phyloP scores from a whole-genome alignment of 1,140 invertebrate genomes.

The Microplitis demolitor region DNA sequence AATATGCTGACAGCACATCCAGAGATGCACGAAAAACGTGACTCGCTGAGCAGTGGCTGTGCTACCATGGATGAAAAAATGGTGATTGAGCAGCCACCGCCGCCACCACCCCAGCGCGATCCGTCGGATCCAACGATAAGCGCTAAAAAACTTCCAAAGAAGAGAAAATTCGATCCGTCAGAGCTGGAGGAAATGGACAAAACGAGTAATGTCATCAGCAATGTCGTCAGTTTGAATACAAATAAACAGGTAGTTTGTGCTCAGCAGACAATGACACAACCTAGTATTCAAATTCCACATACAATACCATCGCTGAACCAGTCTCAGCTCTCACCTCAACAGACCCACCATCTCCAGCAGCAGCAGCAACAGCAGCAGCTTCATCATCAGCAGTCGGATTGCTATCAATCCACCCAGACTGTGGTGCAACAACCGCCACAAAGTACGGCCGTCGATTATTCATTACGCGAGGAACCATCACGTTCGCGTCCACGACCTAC shows the following conservation, averaged over 20 bases:
- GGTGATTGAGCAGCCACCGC: conserved; percentile 48
- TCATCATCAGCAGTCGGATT: conserved; percentile 43
- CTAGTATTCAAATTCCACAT: conserved; percentile 34
- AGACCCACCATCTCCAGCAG: not conserved
- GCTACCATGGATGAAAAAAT: conserved; percentile 51
- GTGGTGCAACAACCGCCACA: conserved; percentile 62
- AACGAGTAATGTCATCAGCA: conserved; percentile 46
- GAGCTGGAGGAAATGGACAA: conserved; percentile 74
- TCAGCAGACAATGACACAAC: conserved; percentile 42
- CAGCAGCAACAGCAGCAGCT: conserved; percentile 13
- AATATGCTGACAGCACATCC: conserved; percentile 58
- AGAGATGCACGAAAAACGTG: conserved; percentile 56
- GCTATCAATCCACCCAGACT: conserved; percentile 40
- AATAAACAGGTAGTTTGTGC: not conserved
- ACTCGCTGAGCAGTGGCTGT: conserved; percentile 44
- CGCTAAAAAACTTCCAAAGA: conserved; percentile 79
- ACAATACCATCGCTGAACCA: conserved; percentile 41
- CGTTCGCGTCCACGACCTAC: conserved; percentile 47
- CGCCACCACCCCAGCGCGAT: conserved; percentile 48
- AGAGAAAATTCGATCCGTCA: conserved; percentile 84
- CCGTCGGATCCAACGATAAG: conserved; percentile 54
- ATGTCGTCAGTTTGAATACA: conserved; percentile 44
- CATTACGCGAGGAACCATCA: conserved; percentile 55
- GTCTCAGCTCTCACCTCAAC: conserved; percentile 34
- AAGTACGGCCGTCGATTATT: conserved; percentile 68